Conservation (phyloP, 2,797 vertebrate species). For the Crax fasciolata region DNA sequence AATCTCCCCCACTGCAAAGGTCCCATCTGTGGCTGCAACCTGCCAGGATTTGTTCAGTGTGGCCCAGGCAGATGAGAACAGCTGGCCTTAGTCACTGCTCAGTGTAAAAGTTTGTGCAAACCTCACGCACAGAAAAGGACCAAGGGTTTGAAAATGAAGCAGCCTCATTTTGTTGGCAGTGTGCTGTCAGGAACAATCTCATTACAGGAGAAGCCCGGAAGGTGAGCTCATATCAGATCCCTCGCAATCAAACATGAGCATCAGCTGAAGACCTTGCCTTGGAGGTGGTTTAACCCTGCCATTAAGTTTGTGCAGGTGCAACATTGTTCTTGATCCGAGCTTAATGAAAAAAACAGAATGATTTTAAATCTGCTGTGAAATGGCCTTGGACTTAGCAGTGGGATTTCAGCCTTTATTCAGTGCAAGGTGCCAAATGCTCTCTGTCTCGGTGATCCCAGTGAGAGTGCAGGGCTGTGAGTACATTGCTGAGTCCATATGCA, state of each 20-base stretch:
- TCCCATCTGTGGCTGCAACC: not conserved
- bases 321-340: not conserved
- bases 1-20: not conserved
- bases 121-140: not conserved
- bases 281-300: not conserved
- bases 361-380: not conserved
- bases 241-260: not conserved
- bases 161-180: not conserved
- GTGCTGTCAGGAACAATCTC: not conserved
- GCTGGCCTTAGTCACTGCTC: not conserved
- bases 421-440: not conserved
- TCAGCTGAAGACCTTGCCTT: not conserved
- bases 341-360: not conserved
- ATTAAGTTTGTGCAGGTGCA: not conserved
- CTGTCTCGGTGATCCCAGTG: not conserved
- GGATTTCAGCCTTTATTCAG: not conserved
- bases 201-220: not conserved
- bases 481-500: not conserved
- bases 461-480: not conserved
- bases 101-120: not conserved
- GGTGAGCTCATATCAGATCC: not conserved
- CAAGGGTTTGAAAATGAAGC: not conserved
- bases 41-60: not conserved
- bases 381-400: not conserved
- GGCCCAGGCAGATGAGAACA: not conserved